These are phyloP conservation scores for Ectropis grisescens DNA, from an alignment of 1,140 invertebrate species.

Conservation along the genomic window DNA sequence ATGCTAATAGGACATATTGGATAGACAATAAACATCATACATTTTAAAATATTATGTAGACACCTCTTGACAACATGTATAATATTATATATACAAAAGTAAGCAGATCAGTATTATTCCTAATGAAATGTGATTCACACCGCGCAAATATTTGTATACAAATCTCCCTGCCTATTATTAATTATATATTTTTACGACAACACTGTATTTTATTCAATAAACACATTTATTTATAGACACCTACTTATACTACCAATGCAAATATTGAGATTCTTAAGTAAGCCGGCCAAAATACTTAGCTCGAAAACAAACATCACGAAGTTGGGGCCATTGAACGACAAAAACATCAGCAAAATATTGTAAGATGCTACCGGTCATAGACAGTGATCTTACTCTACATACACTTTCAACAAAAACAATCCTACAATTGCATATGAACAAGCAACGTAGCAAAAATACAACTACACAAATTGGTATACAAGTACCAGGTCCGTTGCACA, in stretches of 20 bases:
- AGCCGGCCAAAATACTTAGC: conserved; percentile 76
- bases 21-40: too few relatives aligned
- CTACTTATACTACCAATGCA: too few relatives aligned
- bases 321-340: conserved; percentile 91
- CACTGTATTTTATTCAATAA: conserved; percentile 1
- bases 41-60: too few relatives aligned
- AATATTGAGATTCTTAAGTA: conserved; percentile 45
- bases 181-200: conserved; percentile 20
- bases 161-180: conserved; percentile 22
- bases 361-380: conserved; percentile 90
- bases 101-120: too few relatives aligned
- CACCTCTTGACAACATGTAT: too few relatives aligned
- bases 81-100: too few relatives aligned
- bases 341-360: conserved; percentile 87
- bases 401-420: conserved; percentile 96
- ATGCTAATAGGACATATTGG: too few relatives aligned
- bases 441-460: conserved; percentile 76
- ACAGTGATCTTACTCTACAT: conserved; percentile 91
- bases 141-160: conserved; percentile 11
- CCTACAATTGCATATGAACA: conserved; percentile 76
- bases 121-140: too few relatives aligned
- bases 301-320: conserved; percentile 73
- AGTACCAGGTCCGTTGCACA: conserved; percentile 97
- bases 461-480: conserved; percentile 90
- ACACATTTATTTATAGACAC: too few relatives aligned